Evolutionary conservation across 2,113 vertebrate genomes (phyloP).

Genomic region (Sinocyclocheilus anshuiensis): DNA sequence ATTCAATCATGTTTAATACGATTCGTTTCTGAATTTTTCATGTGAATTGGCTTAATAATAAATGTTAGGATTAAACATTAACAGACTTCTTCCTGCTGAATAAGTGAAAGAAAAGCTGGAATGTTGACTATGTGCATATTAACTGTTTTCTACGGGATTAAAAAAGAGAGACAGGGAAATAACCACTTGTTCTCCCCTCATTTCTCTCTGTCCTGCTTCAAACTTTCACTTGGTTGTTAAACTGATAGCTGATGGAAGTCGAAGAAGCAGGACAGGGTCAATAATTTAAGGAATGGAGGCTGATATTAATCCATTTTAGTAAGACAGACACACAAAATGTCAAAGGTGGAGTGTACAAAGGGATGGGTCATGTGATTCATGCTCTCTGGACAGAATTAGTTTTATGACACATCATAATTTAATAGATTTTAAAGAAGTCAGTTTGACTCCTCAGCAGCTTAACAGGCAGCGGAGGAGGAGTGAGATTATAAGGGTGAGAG

Average conservation of each 20-base stretch:
- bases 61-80: slow-evolving; percentile 71
- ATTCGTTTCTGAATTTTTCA: slow-evolving; percentile 74
- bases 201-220: slow-evolving; percentile 13
- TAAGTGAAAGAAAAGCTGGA: slow-evolving; percentile 59
- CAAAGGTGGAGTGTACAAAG: slow-evolving; percentile 67
- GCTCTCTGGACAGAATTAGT: slow-evolving; percentile 67
- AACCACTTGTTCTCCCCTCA: not conserved
- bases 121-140: slow-evolving; percentile 16
- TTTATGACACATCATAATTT: slow-evolving; percentile 77
- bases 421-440: slow-evolving; percentile 75
- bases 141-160: not conserved
- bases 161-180: no score
- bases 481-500: not conserved
- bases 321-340: slow-evolving; percentile 72
- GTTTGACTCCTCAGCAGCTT: slow-evolving; percentile 61
- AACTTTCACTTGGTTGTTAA: slow-evolving; percentile 51
- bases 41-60: slow-evolving; percentile 73
- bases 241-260: slow-evolving; percentile 63
- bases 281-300: slow-evolving; percentile 75
- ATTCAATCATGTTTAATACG: slow-evolving; percentile 62
- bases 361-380: slow-evolving; percentile 77
- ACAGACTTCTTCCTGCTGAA: slow-evolving; percentile 68
- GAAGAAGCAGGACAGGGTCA: slow-evolving; percentile 66
- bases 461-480: slow-evolving; percentile 35
- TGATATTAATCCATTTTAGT: slow-evolving; percentile 75